A percentile compares a stretch with the other conserved stretches of the same genome.
Evolutionary conservation across 1,140 invertebrate species (phyloP).

Genomic region (Spodoptera frugiperda): DNA sequence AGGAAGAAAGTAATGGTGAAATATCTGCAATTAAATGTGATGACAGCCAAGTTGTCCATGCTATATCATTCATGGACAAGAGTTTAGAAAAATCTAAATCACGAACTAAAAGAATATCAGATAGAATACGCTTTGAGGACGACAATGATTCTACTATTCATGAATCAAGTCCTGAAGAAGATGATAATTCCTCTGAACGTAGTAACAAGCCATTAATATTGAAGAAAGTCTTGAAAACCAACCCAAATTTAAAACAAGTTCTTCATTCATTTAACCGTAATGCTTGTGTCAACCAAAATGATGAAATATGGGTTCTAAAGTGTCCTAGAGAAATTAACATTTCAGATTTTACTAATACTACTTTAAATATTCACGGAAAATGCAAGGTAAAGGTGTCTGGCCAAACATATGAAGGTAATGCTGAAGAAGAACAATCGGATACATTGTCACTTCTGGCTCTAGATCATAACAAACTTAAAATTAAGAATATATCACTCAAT

Average conservation of each 20-base stretch:
- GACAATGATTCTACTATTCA: constrained; percentile 48
- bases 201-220: constrained; percentile 50
- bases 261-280: constrained; percentile 22
- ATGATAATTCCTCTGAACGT: constrained; percentile 5
- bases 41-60: constrained; percentile 19
- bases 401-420: constrained; percentile 63
- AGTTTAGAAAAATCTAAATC: constrained; percentile 24
- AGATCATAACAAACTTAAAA: constrained; percentile 50
- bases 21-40: constrained; percentile 41
- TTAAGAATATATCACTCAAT: constrained; percentile 62
- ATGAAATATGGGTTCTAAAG: constrained; percentile 73
- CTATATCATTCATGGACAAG: constrained; percentile 9
- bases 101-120: constrained; percentile 57
- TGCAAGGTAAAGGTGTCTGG: constrained; percentile 71
- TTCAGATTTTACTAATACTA: constrained; percentile 55
- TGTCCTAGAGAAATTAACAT: constrained; percentile 67
- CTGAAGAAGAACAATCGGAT: constrained; percentile 48
- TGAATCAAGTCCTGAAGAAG: constrained; percentile 13
- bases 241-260: constrained; percentile 55
- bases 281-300: constrained; percentile 58
- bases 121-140: constrained; percentile 69
- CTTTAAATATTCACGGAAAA: constrained; percentile 63
- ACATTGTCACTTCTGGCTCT: constrained; percentile 56
- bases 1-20: constrained; percentile 38
- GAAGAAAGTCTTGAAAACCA: constrained; percentile 56